A percentile compares a stretch with the other conserved stretches of the same genome.
These are phyloP conservation scores for Amphibalanus amphitrite DNA, from an alignment of 1,140 invertebrate species.

Conservation along the genomic window DNA sequence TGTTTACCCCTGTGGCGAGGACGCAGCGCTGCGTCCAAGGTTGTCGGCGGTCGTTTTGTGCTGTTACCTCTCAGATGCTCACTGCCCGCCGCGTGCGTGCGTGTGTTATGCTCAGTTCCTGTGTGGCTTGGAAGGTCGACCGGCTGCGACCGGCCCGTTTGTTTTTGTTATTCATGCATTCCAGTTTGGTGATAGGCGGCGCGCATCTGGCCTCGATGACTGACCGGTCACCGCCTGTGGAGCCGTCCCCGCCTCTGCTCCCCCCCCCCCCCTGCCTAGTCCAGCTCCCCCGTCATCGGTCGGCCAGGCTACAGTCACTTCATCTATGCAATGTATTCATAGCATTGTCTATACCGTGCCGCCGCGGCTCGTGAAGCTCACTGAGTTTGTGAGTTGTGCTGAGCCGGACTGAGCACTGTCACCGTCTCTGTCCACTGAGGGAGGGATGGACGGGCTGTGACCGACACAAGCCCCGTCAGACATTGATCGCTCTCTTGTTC, in stretches of 20 bases:
- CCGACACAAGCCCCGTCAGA: too few species aligned
- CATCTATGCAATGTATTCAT: background rate
- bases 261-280: background rate
- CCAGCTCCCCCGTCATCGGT: background rate
- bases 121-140: too few species aligned
- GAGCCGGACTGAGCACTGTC: background rate
- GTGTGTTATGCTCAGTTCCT: background rate
- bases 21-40: background rate
- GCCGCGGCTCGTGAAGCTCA: background rate
- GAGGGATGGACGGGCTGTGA: too few species aligned
- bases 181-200: background rate
- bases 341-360: background rate
- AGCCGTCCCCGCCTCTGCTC: too few species aligned
- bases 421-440: too few species aligned
- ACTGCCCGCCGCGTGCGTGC: too few species aligned
- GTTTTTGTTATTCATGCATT: slow-evolving; percentile 1
- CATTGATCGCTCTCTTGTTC: background rate
- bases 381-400: background rate
- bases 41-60: background rate
- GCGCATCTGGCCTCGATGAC: too few species aligned
- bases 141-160: background rate
- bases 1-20: too few species aligned
- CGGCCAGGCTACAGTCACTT: background rate
- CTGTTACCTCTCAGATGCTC: background rate
- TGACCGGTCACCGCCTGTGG: too few species aligned